Evolutionary conservation across 2,797 vertebrate species (phyloP).

Genomic region (Falco concolor): DNA sequence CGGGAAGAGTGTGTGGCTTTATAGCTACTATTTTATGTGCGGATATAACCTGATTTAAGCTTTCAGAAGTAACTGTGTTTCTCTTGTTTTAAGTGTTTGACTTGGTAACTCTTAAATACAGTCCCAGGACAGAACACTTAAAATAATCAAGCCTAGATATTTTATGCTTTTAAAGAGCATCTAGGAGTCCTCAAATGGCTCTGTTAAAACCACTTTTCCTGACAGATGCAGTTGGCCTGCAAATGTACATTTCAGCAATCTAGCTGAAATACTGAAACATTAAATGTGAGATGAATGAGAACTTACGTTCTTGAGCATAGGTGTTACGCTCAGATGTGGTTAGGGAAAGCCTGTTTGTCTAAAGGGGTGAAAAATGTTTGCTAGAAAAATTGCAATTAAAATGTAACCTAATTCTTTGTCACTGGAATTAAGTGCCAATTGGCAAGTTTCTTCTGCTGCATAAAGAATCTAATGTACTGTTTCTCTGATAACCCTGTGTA

Average conservation of each 20-base stretch:
- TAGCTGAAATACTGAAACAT: neutral
- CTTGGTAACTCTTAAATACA: neutral
- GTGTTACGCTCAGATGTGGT: neutral
- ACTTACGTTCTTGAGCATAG: neutral
- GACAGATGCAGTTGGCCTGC: neutral
- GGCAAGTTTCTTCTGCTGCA: neutral
- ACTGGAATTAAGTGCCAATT: neutral
- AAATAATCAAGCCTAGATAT: neutral
- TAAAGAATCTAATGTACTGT: neutral
- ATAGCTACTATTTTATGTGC: neutral
- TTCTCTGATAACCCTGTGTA: neutral
- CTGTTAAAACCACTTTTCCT: neutral
- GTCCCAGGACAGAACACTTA: neutral
- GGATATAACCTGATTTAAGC: neutral
- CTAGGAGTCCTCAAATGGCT: neutral
- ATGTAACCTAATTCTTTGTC: neutral
- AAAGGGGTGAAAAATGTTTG: neutral
- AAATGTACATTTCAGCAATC: neutral
- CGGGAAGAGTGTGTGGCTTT: neutral
- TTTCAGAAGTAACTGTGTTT: neutral
- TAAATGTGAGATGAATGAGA: neutral
- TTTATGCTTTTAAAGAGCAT: neutral
- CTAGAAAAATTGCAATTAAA: neutral
- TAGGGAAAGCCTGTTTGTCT: neutral
- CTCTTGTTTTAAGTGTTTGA: neutral